Conservation (phyloP, 2,113 vertebrate genomes). For the Hystrix cristata region DNA sequence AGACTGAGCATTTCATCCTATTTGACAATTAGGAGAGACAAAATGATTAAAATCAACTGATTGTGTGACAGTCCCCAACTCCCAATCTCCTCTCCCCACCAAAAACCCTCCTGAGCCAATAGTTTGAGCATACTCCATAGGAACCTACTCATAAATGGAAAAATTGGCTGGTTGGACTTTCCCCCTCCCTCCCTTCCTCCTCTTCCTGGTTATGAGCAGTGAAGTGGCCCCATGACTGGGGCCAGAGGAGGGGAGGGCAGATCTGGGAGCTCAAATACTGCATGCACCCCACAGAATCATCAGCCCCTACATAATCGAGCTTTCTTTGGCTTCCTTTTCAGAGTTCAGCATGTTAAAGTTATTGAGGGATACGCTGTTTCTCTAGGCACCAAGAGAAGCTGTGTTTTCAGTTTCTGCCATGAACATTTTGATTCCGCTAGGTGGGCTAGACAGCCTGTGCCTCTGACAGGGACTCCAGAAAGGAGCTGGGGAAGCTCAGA, state of each 20-base stretch:
- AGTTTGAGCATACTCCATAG: neutral
- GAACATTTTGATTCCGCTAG: conserved; percentile 80
- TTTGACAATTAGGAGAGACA: conserved; percentile 17
- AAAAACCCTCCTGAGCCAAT: neutral
- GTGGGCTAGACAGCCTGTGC: conserved; percentile 62
- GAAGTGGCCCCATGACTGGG: neutral
- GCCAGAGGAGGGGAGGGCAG: neutral
- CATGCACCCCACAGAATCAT: neutral
- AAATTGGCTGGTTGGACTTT: neutral
- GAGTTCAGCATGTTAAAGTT: conserved; percentile 50
- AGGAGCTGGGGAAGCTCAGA: conserved; percentile 58
- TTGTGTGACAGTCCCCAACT: neutral
- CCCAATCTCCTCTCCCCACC: neutral
- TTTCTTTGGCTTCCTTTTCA: conserved; percentile 42
- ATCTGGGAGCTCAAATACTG: neutral
- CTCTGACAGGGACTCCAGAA: conserved; percentile 80
- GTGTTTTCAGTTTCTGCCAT: conserved; percentile 47
- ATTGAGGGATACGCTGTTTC: neutral
- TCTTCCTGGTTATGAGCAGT: conserved; percentile 41
- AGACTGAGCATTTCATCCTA: neutral
- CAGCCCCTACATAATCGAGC: neutral
- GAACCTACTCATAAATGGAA: conserved; percentile 34
- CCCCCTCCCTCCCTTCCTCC: neutral
- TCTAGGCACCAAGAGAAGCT: neutral
- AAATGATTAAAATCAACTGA: conserved; percentile 45